These are phyloP conservation scores for Merops nubicus DNA, from an alignment of 2,113 vertebrate genomes.

Conservation along the genomic window DNA sequence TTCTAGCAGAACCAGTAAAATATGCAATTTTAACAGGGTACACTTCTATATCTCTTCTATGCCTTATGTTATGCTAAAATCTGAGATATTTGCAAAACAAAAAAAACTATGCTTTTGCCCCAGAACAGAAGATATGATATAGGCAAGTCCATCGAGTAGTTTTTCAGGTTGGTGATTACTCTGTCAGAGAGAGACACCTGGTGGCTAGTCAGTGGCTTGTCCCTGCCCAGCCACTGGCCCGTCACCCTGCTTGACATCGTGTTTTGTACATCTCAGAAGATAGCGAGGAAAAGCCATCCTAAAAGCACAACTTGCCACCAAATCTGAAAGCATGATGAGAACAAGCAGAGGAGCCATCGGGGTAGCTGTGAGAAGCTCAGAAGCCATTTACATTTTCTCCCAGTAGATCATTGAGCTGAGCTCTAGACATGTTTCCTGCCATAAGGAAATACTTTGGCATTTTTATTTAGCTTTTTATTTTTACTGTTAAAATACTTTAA, in stretches of 20 bases:
- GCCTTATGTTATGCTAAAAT: not conserved
- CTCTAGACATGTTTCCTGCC: not conserved
- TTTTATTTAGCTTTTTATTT: too few species aligned
- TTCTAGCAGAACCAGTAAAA: not conserved
- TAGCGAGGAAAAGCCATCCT: fast-evolving
- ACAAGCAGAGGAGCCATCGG: not conserved
- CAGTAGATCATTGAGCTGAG: not conserved
- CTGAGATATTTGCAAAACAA: not conserved
- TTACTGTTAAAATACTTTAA: not conserved
- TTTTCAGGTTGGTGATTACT: not conserved
- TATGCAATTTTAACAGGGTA: fast-evolving
- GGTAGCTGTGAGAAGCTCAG: not conserved
- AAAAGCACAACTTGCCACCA: not conserved
- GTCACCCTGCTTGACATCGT: not conserved
- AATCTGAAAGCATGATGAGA: not conserved
- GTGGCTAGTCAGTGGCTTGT: conserved; percentile 47
- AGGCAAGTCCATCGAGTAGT: not conserved
- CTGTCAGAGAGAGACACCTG: conserved; percentile 75
- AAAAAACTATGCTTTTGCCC: not conserved
- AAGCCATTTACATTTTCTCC: not conserved
- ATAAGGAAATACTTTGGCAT: fast-evolving
- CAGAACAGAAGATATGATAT: not conserved
- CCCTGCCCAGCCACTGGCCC: not conserved
- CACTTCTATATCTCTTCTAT: not conserved
- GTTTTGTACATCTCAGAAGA: not conserved